Conservation (phyloP, 2,888 invertebrate genomes). For the Poecilus cupreus region DNA sequence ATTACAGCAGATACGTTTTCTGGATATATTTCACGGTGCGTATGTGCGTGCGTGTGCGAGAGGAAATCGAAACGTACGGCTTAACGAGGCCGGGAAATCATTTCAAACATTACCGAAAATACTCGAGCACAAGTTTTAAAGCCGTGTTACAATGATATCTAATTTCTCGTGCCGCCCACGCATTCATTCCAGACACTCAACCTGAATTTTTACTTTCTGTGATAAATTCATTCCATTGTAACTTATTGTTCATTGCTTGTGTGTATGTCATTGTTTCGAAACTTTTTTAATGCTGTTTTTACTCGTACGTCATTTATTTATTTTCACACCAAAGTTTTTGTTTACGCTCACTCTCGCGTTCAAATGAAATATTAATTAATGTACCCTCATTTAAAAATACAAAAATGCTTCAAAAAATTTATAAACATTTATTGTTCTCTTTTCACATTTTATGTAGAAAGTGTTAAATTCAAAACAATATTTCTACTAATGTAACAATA, state of each 20-base stretch:
- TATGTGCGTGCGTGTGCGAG: no score
- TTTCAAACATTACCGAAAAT: no score
- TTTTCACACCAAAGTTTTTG: background rate
- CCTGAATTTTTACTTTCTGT: background rate
- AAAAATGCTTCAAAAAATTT: background rate
- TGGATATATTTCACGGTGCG: no score
- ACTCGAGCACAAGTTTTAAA: no score
- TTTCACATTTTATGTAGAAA: background rate
- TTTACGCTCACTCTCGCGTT: background rate
- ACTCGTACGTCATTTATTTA: slow-evolving; percentile 23
- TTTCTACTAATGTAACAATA: no score
- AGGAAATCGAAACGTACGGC: no score
- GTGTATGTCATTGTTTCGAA: background rate
- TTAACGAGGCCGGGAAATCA: no score
- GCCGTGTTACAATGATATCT: no score
- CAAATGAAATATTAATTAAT: background rate
- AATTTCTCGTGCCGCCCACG: no score
- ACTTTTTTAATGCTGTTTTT: slow-evolving; percentile 36
- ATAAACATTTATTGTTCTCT: background rate
- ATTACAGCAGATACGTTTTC: slow-evolving; percentile 16
- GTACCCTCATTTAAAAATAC: background rate
- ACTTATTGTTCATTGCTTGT: background rate
- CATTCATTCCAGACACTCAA: no score
- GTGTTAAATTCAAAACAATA: background rate
- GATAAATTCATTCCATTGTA: background rate